These are phyloP conservation scores for Bacillus rossius DNA, from an alignment of 1,140 invertebrate genomes.

Conservation along the genomic window DNA sequence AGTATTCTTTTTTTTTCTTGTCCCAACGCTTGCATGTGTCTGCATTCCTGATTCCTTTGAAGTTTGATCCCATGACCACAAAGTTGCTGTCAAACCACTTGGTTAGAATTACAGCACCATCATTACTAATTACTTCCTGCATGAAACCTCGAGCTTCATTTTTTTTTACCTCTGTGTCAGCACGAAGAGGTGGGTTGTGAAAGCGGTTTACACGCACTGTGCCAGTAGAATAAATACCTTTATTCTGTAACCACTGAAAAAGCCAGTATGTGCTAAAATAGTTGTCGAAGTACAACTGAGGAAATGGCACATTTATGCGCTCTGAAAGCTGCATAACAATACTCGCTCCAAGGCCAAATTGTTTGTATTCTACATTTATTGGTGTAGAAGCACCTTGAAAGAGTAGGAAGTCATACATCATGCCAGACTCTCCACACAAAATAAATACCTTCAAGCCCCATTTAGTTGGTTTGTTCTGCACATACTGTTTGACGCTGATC, in stretches of 20 bases:
- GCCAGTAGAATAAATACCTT: slow-evolving; percentile 36
- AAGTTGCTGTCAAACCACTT: slow-evolving; percentile 41
- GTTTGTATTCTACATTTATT: background rate
- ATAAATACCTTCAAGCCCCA: slow-evolving; percentile 18
- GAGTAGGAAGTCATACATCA: slow-evolving; percentile 1
- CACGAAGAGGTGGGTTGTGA: slow-evolving; percentile 23
- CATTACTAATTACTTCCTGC: slow-evolving; percentile 5
- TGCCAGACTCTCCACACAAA: slow-evolving; percentile 15
- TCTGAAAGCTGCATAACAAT: slow-evolving; percentile 26
- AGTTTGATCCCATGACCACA: slow-evolving; percentile 39
- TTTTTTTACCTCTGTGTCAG: slow-evolving; percentile 37
- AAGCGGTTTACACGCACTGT: slow-evolving; percentile 32
- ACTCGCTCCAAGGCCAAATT: slow-evolving; percentile 24
- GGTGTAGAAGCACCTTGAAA: slow-evolving; percentile 9
- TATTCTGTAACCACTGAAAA: slow-evolving; percentile 34
- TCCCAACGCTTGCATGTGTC: slow-evolving; percentile 35
- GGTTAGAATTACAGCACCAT: slow-evolving; percentile 29
- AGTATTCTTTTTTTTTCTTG: slow-evolving; percentile 29
- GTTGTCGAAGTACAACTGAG: slow-evolving; percentile 25
- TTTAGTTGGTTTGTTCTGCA: slow-evolving; percentile 7
- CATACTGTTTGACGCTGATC: slow-evolving; percentile 6
- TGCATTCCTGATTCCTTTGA: slow-evolving; percentile 36
- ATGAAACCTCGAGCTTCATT: slow-evolving; percentile 14
- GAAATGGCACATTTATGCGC: slow-evolving; percentile 13
- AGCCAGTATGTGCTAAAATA: slow-evolving; percentile 36